A percentile compares a stretch with the other conserved stretches of the same genome.
phyloP scores from a whole-genome alignment of 1,140 invertebrate species.

The Pachypeltis micranthus region DNA sequence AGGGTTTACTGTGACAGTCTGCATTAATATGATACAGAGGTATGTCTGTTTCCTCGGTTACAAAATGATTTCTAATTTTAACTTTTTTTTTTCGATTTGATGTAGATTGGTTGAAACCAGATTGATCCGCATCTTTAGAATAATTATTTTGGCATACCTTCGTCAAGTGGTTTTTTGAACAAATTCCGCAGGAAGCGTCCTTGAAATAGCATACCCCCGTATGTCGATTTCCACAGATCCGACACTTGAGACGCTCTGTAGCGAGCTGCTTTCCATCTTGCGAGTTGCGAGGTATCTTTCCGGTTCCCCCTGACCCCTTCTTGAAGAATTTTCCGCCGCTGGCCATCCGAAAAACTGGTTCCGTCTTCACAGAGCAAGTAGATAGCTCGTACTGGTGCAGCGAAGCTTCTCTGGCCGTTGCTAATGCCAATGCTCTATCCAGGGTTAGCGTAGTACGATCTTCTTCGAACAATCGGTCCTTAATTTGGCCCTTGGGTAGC shows the following conservation, averaged over 20 bases:
- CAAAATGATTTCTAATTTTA: background rate
- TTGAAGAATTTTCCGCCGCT: too few species aligned
- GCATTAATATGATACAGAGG: background rate
- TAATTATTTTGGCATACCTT: too few species aligned
- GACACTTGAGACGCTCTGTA: too few species aligned
- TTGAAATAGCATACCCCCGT: background rate
- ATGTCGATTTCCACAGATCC: background rate
- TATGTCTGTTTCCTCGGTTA: background rate
- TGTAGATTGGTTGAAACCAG: too few species aligned
- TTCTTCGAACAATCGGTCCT: background rate
- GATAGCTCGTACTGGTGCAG: background rate
- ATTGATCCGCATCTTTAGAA: too few species aligned
- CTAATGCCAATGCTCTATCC: background rate
- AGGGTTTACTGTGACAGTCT: background rate
- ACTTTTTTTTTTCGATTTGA: too few species aligned
- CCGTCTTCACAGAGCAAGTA: background rate
- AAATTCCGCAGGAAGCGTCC: background rate
- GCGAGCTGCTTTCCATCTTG: too few species aligned
- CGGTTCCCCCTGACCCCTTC: too few species aligned
- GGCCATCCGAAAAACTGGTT: background rate
- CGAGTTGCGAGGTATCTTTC: too few species aligned
- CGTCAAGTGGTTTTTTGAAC: background rate
- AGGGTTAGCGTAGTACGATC: background rate
- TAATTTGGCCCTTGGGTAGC: background rate
- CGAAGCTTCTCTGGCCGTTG: background rate